Percentiles rank a stretch among this genome's conserved stretches.
phyloP scores from a whole-genome alignment of 2,113 vertebrate genomes.

The Amazona guildingii region DNA sequence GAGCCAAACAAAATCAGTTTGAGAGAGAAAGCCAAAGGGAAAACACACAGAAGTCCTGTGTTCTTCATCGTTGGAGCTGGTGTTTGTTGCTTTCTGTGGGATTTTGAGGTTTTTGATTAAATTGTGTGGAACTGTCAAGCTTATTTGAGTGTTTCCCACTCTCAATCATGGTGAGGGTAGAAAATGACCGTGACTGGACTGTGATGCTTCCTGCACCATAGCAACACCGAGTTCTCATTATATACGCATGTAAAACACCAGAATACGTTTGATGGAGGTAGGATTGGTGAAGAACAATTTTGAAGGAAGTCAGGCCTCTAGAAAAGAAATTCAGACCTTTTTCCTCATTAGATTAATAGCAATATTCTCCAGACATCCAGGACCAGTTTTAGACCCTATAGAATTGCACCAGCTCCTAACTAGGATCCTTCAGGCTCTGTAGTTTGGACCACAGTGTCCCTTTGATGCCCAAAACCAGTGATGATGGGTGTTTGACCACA shows the following conservation, averaged over 20 bases:
- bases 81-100: not conserved
- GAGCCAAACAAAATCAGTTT: constrained; percentile 42
- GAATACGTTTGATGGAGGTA: not conserved
- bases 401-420: not conserved
- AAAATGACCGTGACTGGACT: not conserved
- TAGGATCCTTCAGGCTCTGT: not conserved
- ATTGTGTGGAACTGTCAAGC: not conserved
- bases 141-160: not conserved
- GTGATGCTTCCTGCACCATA: not conserved
- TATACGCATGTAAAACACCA: rapidly evolving
- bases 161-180: not conserved
- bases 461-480: not conserved
- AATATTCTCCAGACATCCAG: not conserved
- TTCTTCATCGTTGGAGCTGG: not conserved
- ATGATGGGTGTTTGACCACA: rapidly evolving
- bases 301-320: not conserved
- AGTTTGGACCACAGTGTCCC: not conserved
- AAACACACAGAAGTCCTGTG: constrained; percentile 9
- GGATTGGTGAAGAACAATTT: not conserved
- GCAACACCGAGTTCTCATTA: not conserved
- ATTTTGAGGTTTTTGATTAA: constrained; percentile 26
- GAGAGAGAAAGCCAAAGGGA: constrained; percentile 31
- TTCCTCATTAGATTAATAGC: not conserved
- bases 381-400: not conserved
- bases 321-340: not conserved